These are phyloP conservation scores for Ellobius talpinus DNA, from an alignment of 2,113 vertebrate genomes.

Conservation along the genomic window DNA sequence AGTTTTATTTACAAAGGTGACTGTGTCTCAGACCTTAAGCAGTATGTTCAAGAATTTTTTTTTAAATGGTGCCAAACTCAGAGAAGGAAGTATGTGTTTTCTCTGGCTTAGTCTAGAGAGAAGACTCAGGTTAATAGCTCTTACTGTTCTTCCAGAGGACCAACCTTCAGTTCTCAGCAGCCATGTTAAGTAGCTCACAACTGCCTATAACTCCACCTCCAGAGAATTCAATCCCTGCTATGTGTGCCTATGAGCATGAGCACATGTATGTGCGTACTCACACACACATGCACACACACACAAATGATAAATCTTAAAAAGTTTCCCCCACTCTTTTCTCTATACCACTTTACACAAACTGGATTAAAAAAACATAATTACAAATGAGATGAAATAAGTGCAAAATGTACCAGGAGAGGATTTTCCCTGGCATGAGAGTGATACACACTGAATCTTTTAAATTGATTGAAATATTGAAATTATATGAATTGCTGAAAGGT, in stretches of 20 bases:
- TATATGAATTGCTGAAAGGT: conserved; percentile 40
- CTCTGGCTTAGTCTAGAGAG: neutral
- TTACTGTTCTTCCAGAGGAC: neutral
- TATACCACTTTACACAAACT: neutral
- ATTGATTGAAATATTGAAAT: conserved; percentile 58
- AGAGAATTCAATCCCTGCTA: neutral
- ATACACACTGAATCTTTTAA: neutral
- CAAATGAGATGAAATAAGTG: neutral
- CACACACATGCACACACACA: neutral
- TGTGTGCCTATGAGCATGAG: neutral
- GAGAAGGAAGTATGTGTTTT: neutral
- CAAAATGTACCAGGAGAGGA: neutral
- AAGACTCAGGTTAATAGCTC: neutral
- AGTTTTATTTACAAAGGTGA: neutral
- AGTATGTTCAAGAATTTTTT: neutral
- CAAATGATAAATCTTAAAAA: neutral
- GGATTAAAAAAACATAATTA: neutral
- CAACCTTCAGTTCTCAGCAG: neutral
- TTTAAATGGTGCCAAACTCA: neutral
- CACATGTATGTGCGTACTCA: fast-evolving
- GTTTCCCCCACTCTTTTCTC: neutral
- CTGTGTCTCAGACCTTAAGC: neutral
- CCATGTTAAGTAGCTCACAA: neutral
- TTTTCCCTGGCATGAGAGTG: neutral
- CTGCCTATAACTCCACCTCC: neutral